Evolutionary conservation across 2,797 vertebrate species (phyloP), one percentile per base, ranked within the genome.

Genomic region (Selene dorsalis): DNA sequence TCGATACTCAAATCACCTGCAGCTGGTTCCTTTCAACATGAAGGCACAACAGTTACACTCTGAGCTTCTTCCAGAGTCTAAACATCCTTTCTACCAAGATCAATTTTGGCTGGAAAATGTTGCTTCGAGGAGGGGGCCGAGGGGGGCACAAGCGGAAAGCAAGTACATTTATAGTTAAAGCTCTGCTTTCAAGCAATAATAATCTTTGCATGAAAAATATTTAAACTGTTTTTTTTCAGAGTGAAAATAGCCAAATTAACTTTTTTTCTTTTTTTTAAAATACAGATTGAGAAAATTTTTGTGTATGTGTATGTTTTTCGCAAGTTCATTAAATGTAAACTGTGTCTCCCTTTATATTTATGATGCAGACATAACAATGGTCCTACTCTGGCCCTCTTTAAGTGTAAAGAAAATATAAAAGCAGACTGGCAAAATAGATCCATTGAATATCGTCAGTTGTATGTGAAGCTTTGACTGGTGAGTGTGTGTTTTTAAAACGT

Each of bases 1-100:
- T n/a, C 47, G 32, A 63, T 28, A 41, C 47, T 24, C 47, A 26
- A 48, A 48, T 74, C 47, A 38, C 17, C 8, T 66, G 41, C 58
- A 50, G 8, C 66, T 47, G 1, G 12, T 20, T 56, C 26, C 32
- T 22, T 63, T 53, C n/a, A 53, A 17, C 16, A 35, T 45, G n/a
- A 35, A 43, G 41, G 14, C 28, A 41, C 32, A 28, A 35, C 45
- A 52, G 30, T 58, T 66, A 17, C 12, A 39, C 32, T 30, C 50
- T 67, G 30, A 66, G 45, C 72, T 32, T 11, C 55, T 20, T 57
- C 9, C 52, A 58, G 24, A 56, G 53, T 22, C 48, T 3, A 52
- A 22, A 52, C 22, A 50, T 12, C 48, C n/a, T 50, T 5, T 4
- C 8, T 48, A 50, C 10, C 10, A 50, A 50, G n/a, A n/a, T 50